Evolutionary conservation across 2,888 invertebrate genomes (phyloP).

Genomic region (Tanytarsus gracilentus): DNA sequence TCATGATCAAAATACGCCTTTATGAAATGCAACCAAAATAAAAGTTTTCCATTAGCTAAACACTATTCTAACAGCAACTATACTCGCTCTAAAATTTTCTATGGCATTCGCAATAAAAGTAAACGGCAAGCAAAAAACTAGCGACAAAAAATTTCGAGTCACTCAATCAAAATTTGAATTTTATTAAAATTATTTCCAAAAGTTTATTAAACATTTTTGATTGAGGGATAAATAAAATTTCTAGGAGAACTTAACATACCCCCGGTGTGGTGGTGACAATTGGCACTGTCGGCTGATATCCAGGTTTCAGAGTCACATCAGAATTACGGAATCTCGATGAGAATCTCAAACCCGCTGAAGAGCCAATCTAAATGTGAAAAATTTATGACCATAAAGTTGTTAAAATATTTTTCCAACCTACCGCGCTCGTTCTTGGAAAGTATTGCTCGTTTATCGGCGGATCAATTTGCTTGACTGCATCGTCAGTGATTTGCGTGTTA

Average conservation of each 20-base stretch:
- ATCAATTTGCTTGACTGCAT: constrained; percentile 23
- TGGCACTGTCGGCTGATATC: constrained; percentile 23
- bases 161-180: too few species aligned
- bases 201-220: neutral
- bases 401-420: constrained; percentile 11
- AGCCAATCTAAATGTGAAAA: neutral
- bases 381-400: neutral
- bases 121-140: too few species aligned
- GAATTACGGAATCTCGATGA: constrained; percentile 18
- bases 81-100: too few species aligned
- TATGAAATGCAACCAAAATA: too few species aligned
- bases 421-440: constrained; percentile 17
- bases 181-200: neutral
- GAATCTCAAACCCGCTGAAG: constrained; percentile 6
- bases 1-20: constrained; percentile 24
- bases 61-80: too few species aligned
- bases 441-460: constrained; percentile 18
- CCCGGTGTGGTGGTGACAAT: constrained; percentile 7
- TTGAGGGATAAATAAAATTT: neutral
- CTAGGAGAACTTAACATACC: neutral
- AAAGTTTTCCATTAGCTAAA: too few species aligned
- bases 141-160: too few species aligned
- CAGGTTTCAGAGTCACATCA: neutral
- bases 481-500: constrained; percentile 6
- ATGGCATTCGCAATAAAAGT: too few species aligned